Percentiles rank a stretch among this genome's conserved stretches.
phyloP scores from a whole-genome alignment of 1,140 invertebrate species.

The Aphis gossypii region DNA sequence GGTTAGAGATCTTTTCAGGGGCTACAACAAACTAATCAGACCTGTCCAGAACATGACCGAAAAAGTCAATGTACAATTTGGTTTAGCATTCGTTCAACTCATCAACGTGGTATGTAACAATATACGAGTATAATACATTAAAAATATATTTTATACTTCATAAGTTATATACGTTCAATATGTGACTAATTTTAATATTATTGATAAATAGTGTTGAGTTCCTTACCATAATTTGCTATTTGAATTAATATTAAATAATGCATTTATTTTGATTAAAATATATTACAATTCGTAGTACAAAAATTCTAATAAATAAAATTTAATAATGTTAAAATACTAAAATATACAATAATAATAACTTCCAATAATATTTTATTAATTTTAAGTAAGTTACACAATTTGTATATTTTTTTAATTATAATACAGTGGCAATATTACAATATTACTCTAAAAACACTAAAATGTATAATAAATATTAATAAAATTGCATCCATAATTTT shows the following conservation, averaged over 20 bases:
- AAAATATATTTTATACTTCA: not conserved
- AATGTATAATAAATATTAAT: not conserved
- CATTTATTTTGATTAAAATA: not conserved
- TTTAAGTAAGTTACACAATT: not conserved
- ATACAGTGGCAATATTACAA: not conserved
- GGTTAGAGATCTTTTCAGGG: slow-evolving; percentile 94
- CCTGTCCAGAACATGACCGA: slow-evolving; percentile 98
- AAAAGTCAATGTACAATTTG: slow-evolving; percentile 95
- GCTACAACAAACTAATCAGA: slow-evolving; percentile 98
- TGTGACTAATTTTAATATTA: not conserved
- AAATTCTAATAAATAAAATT: no score
- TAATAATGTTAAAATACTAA: not conserved
- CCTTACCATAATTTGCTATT: not conserved
- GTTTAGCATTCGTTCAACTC: slow-evolving; percentile 96
- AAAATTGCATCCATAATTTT: not conserved
- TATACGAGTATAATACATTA: not conserved
- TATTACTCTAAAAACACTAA: not conserved
- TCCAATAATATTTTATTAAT: not conserved
- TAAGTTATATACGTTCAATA: not conserved
- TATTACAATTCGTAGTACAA: not conserved
- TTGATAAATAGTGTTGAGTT: not conserved
- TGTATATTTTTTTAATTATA: not conserved
- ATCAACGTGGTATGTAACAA: slow-evolving; percentile 87
- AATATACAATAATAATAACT: not conserved
- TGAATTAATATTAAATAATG: not conserved